phyloP scores from a whole-genome alignment of 2,797 vertebrate species.

The Cryptoprocta ferox region DNA sequence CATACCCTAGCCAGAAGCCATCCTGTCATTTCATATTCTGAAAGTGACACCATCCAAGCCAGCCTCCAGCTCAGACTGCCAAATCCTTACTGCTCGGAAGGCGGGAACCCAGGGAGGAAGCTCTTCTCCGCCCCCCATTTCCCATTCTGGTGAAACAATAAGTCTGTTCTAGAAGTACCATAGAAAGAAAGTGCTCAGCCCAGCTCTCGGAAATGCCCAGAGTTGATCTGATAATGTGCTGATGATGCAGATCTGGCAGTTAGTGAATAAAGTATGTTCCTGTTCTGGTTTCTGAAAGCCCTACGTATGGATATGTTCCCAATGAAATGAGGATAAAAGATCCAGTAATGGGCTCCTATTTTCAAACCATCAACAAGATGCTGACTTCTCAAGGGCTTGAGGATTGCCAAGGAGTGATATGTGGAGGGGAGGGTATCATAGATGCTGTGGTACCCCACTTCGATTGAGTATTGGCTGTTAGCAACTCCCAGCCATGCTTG shows the following conservation, averaged over 20 bases:
- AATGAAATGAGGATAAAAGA: not conserved
- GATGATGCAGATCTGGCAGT: not conserved
- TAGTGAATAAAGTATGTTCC: not conserved
- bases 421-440: not conserved
- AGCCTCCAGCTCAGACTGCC: not conserved
- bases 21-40: not conserved
- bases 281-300: not conserved
- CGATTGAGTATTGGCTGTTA: not conserved
- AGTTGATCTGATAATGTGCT: not conserved
- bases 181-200: not conserved
- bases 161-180: not conserved
- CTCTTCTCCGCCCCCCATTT: not conserved
- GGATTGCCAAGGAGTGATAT: not conserved
- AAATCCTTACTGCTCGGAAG: not conserved
- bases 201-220: not conserved
- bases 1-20: not conserved
- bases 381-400: not conserved
- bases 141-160: not conserved
- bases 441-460: too few relatives aligned
- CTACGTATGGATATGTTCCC: not conserved
- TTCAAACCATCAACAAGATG: not conserved
- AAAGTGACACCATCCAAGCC: not conserved
- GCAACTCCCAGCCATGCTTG: not conserved
- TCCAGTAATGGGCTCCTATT: not conserved
- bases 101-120: not conserved